These are phyloP conservation scores for Falco berigora DNA, from an alignment of 2,797 vertebrate species.

Conservation along the genomic window DNA sequence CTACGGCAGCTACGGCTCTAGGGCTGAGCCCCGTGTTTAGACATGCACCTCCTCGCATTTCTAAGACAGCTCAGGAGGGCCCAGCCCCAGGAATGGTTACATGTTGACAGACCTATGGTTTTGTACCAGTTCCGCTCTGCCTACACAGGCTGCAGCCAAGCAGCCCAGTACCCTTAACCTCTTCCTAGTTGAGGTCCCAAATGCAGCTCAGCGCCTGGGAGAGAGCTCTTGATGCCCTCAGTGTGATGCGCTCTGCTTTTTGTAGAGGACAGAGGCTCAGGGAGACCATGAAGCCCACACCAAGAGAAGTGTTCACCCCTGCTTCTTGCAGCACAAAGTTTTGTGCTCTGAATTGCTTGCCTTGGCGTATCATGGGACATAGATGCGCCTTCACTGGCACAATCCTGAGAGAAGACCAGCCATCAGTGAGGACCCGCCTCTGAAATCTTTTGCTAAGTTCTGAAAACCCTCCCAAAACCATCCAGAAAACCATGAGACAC, in stretches of 20 bases:
- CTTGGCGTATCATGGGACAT: too few species aligned
- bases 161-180: not conserved
- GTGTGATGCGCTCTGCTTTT: not conserved
- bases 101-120: not conserved
- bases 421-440: not conserved
- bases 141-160: not conserved
- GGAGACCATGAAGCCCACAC: not conserved
- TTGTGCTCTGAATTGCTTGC: not conserved
- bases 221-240: not conserved
- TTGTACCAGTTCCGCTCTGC: not conserved
- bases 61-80: not conserved
- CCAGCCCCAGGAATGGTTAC: not conserved
- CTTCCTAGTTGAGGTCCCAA: not conserved
- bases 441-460: not conserved
- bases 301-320: not conserved
- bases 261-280: not conserved
- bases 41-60: not conserved
- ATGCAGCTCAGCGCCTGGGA: not conserved
- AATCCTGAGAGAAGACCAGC: not conserved
- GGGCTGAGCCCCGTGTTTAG: not conserved
- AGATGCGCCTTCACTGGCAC: not conserved
- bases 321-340: not conserved
- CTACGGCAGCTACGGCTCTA: not conserved
- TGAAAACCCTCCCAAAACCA: not conserved
- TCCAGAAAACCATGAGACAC: too few species aligned